Conservation (phyloP, 1,140 invertebrate genomes). For the Drosophila equinoxialis region DNA sequence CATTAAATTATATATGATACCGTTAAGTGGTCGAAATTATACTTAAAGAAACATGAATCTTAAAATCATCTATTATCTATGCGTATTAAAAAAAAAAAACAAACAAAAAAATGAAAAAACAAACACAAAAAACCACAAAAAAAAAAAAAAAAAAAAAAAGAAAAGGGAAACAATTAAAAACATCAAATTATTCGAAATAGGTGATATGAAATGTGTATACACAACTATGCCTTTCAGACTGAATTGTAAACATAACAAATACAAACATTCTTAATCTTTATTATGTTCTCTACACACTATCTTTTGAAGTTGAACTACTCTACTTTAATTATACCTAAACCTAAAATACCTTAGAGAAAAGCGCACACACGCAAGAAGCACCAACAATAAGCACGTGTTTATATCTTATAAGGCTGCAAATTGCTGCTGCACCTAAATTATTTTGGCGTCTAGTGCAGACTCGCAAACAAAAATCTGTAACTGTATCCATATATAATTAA, state of each 20-base stretch:
- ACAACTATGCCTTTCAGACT: conserved; percentile 80
- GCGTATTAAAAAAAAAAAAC: conserved; percentile 59
- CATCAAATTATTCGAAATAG: conserved; percentile 78
- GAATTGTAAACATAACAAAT: conserved; percentile 80
- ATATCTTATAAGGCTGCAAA: conserved; percentile 42
- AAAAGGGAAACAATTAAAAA: conserved; percentile 48
- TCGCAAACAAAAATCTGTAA: background rate
- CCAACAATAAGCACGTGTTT: conserved; percentile 44
- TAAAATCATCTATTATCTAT: conserved; percentile 65
- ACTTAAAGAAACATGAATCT: conserved; percentile 60
- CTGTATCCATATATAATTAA: conserved; percentile 24
- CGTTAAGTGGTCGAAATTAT: conserved; percentile 60
- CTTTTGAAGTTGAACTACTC: conserved; percentile 68
- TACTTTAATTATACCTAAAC: conserved; percentile 12
- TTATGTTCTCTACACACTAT: conserved; percentile 71
- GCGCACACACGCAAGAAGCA: conserved; percentile 59
- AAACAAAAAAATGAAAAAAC: conserved; percentile 45
- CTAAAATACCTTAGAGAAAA: conserved; percentile 54
- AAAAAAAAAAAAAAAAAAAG: conserved; percentile 49
- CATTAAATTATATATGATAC: conserved; percentile 59
- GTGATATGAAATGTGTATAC: conserved; percentile 79
- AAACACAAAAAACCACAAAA: conserved; percentile 48
- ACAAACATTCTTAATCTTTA: conserved; percentile 76
- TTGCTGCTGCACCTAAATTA: conserved; percentile 28
- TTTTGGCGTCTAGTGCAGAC: conserved; percentile 49